These are phyloP conservation scores for Anoplolepis gracilipes DNA, from an alignment of 1,140 invertebrate species.

Conservation along the genomic window DNA sequence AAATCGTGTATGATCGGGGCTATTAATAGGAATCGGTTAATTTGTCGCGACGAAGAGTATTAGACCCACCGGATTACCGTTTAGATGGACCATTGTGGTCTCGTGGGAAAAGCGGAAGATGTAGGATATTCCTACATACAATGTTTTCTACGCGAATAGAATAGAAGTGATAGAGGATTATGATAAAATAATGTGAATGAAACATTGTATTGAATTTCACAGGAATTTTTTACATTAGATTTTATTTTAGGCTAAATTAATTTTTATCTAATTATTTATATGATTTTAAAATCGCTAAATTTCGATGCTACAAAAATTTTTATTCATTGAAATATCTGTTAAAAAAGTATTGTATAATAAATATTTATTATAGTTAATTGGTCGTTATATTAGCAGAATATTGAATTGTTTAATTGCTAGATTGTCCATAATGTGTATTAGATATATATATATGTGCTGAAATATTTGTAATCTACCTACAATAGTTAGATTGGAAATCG, in stretches of 20 bases:
- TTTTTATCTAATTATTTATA: not conserved
- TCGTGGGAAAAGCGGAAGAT: not conserved
- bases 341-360: not conserved
- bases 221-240: not conserved
- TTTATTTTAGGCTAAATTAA: not conserved
- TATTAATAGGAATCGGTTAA: conserved; percentile 67
- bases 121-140: not conserved
- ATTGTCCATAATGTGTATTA: conserved; percentile 14
- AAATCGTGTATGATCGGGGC: conserved; percentile 44
- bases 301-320: not conserved
- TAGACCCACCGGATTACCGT: conserved; percentile 28
- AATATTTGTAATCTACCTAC: conserved; percentile 34
- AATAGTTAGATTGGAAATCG: conserved; percentile 24
- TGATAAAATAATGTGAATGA: not conserved
- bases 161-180: not conserved
- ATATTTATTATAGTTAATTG: conserved; percentile 1
- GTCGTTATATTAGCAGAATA: not conserved
- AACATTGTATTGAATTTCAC: not conserved
- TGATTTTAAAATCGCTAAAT: not conserved
- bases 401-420: conserved; percentile 21
- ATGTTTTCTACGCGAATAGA: not conserved
- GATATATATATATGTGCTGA: not conserved
- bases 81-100: conserved; percentile 8
- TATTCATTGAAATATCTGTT: not conserved
- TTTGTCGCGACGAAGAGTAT: conserved; percentile 38